Conservation (phyloP, 1,140 invertebrate genomes). For the Trachelipus rathkii region DNA sequence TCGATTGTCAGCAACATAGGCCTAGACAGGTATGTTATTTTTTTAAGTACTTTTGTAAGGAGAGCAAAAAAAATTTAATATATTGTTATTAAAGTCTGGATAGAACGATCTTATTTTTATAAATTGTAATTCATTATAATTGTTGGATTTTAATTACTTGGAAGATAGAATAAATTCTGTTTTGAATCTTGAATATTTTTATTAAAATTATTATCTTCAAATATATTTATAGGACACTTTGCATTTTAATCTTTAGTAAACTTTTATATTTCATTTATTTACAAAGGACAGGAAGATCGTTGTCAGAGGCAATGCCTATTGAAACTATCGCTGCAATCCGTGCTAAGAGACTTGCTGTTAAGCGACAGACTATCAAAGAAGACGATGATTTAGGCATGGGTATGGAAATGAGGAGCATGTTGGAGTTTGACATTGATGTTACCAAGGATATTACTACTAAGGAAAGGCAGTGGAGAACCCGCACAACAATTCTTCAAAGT, state of each 20-base stretch:
- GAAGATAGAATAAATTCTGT: too few relatives aligned
- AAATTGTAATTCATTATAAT: too few relatives aligned
- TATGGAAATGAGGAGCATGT: slow-evolving; percentile 75
- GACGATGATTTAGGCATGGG: slow-evolving; percentile 76
- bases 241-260: too few relatives aligned
- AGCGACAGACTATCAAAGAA: slow-evolving; percentile 90
- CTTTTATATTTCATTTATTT: too few relatives aligned
- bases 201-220: background rate
- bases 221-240: background rate
- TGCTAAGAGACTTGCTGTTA: slow-evolving; percentile 93
- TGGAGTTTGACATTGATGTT: slow-evolving; percentile 92
- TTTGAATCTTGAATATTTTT: too few relatives aligned
- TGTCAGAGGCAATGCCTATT: slow-evolving; percentile 93
- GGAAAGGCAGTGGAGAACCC: slow-evolving; percentile 90
- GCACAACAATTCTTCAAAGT: slow-evolving; percentile 91
- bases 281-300: slow-evolving; percentile 57
- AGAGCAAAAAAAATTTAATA: too few relatives aligned
- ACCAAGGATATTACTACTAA: slow-evolving; percentile 92
- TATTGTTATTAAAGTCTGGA: too few relatives aligned
- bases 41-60: too few relatives aligned
- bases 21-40: slow-evolving; percentile 31
- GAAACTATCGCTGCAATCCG: slow-evolving; percentile 98
- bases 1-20: slow-evolving; percentile 59
- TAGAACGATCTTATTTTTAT: too few relatives aligned
- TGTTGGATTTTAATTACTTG: too few relatives aligned